Percentiles rank a stretch among this genome's conserved stretches.
These are phyloP conservation scores for Syrphus vitripennis DNA, from an alignment of 2,888 invertebrate species.

Conservation along the genomic window DNA sequence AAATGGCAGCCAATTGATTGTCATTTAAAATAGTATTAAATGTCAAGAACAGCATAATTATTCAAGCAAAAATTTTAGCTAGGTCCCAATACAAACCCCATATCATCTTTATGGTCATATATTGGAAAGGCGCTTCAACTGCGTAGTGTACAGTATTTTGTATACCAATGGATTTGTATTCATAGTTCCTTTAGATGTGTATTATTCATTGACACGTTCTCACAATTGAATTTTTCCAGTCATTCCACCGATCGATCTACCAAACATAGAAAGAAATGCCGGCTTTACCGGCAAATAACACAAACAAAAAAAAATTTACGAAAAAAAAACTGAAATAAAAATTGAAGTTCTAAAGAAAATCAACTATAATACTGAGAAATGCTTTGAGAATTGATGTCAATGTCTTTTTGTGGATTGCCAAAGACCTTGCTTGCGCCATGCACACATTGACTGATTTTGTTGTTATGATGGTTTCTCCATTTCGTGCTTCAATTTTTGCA, in stretches of 20 bases:
- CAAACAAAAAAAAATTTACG: neutral
- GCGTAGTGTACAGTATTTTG: too few relatives aligned
- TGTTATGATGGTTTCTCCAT: slow-evolving; percentile 39
- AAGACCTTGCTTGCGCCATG: slow-evolving; percentile 56
- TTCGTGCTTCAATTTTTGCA: slow-evolving; percentile 19
- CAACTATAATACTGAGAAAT: slow-evolving; percentile 38
- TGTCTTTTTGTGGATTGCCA: slow-evolving; percentile 66
- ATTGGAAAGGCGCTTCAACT: neutral
- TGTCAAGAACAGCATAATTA: neutral
- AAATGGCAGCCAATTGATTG: neutral
- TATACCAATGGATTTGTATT: neutral
- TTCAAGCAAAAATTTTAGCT: neutral
- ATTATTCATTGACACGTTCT: neutral
- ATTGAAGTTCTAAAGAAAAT: slow-evolving; percentile 18
- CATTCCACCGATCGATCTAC: neutral
- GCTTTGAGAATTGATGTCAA: slow-evolving; percentile 60
- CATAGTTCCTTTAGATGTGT: neutral
- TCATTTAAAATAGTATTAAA: neutral
- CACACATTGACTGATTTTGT: slow-evolving; percentile 24
- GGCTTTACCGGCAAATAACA: slow-evolving; percentile 8
- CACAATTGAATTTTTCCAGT: neutral
- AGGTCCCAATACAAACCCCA: neutral
- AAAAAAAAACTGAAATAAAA: neutral
- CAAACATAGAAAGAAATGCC: slow-evolving; percentile 58
- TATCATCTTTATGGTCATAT: neutral